Evolutionary conservation across 2,888 invertebrate genomes (phyloP).

Genomic region (Prosopocoilus inquinatus): DNA sequence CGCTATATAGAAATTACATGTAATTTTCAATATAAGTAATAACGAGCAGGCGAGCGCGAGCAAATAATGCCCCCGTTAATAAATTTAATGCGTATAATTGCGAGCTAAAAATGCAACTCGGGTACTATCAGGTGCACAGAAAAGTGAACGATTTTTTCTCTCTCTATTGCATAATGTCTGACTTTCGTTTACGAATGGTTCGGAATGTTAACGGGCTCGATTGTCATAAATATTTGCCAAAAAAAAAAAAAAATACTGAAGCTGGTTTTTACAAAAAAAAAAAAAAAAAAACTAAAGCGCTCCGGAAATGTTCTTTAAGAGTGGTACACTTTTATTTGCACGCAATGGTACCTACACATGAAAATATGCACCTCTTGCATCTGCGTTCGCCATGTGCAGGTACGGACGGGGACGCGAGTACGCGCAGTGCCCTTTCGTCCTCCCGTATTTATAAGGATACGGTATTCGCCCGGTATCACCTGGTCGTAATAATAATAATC

Average conservation of each 20-base stretch:
- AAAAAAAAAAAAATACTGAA: too few species aligned
- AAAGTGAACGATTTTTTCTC: too few species aligned
- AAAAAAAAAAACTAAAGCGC: slow-evolving; percentile 1
- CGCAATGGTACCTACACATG: slow-evolving; percentile 9
- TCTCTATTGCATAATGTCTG: too few species aligned
- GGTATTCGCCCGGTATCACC: slow-evolving; percentile 16
- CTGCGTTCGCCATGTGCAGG: slow-evolving; percentile 19
- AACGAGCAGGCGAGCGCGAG: slow-evolving; percentile 5
- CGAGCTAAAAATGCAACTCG: slow-evolving; percentile 19
- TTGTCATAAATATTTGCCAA: too few species aligned
- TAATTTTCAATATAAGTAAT: slow-evolving; percentile 2
- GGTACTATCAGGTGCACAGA: too few species aligned
- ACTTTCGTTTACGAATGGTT: too few species aligned
- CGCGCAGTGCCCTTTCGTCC: not conserved
- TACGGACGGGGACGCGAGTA: not conserved
- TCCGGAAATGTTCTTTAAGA: too few species aligned
- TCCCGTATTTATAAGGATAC: slow-evolving; percentile 4
- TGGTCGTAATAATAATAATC: slow-evolving; percentile 15
- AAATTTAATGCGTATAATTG: slow-evolving; percentile 21
- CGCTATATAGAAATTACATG: not conserved
- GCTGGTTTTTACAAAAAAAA: too few species aligned
- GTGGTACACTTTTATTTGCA: too few species aligned
- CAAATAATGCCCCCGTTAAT: slow-evolving; percentile 17
- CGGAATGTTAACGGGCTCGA: too few species aligned
- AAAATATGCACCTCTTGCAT: slow-evolving; percentile 13